Percentiles rank a stretch among this genome's conserved stretches.
These are phyloP conservation scores for Coracias cyanogaster DNA, from an alignment of 2,797 vertebrate genomes.

Conservation along the genomic window DNA sequence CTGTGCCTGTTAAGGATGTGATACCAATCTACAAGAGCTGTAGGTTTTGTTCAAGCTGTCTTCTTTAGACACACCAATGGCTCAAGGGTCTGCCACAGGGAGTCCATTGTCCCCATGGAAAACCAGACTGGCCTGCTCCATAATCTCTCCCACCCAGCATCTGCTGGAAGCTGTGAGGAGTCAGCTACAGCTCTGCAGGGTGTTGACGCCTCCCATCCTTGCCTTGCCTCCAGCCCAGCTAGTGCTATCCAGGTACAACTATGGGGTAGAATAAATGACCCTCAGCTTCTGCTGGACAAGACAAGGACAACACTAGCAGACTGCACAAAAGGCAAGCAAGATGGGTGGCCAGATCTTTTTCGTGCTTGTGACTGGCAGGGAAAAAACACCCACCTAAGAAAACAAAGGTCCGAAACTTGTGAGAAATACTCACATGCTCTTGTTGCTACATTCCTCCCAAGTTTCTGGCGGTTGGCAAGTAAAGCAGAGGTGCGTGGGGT, in stretches of 20 bases:
- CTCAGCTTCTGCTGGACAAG: not conserved
- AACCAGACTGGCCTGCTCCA: not conserved
- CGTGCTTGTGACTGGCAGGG: not conserved
- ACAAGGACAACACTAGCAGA: not conserved
- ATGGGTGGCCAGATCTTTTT: not conserved
- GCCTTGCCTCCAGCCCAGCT: not conserved
- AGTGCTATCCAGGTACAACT: not conserved
- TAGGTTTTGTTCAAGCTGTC: not conserved
- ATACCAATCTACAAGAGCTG: not conserved
- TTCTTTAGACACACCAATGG: accelerated
- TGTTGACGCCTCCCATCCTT: not conserved
- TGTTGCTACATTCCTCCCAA: not conserved
- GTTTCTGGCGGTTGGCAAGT: not conserved
- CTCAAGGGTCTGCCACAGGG: not conserved
- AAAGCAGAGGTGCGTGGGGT: not conserved
- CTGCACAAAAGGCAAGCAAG: not conserved
- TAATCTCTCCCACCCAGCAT: accelerated
- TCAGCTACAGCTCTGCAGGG: not conserved
- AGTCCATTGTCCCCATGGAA: not conserved
- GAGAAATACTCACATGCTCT: not conserved
- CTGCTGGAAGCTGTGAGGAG: not conserved
- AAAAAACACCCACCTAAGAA: not conserved
- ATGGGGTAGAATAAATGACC: not conserved
- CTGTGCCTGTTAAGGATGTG: not conserved
- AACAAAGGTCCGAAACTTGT: not conserved